Evolutionary conservation across 1,140 invertebrate genomes (phyloP).

Genomic region (Cydia splendana): DNA sequence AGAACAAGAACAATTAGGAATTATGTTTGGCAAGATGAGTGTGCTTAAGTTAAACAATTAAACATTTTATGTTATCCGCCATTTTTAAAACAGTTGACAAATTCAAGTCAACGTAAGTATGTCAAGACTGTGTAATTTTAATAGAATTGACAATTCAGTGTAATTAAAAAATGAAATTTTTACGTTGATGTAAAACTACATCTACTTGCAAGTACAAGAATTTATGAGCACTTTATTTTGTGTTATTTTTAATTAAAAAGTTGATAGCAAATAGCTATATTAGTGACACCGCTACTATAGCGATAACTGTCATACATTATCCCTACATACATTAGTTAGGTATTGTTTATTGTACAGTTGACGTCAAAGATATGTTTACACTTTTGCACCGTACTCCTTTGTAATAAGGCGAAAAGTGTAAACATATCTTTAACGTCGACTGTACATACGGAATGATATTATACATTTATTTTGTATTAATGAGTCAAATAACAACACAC

Average conservation of each 20-base stretch:
- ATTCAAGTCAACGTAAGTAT: neutral
- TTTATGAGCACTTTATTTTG: constrained; percentile 1
- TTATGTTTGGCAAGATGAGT: constrained; percentile 3
- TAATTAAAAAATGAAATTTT: neutral
- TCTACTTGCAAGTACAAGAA: neutral
- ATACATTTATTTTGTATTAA: neutral
- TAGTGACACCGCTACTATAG: neutral
- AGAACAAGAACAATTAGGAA: neutral
- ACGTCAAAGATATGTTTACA: too few relatives aligned
- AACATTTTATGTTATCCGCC: neutral
- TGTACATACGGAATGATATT: neutral
- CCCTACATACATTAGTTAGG: neutral
- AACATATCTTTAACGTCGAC: too few relatives aligned
- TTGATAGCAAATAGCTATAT: neutral
- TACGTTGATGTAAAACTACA: neutral
- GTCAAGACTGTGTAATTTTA: neutral
- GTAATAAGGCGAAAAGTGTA: too few relatives aligned
- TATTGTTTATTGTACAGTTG: neutral
- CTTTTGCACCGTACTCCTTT: too few relatives aligned
- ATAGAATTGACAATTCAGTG: neutral
- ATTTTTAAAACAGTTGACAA: neutral
- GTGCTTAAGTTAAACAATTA: neutral
- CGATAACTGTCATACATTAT: neutral
- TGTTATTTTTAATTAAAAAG: neutral
- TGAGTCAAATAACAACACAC: neutral